phyloP scores from a whole-genome alignment of 2,113 vertebrate genomes.

The Muntiacus muntjak region DNA sequence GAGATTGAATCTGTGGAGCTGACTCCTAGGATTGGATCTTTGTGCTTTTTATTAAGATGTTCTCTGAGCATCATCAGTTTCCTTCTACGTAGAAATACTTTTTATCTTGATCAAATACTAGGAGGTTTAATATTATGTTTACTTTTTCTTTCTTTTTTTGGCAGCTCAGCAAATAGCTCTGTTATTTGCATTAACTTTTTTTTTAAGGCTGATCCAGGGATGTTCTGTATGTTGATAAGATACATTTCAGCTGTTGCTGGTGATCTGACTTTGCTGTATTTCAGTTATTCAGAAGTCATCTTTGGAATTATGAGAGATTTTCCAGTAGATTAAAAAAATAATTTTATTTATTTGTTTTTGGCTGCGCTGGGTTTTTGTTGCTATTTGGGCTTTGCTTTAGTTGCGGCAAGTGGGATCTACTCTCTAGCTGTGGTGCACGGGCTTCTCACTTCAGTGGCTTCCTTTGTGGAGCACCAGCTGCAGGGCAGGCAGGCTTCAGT shows the following conservation, averaged over 20 bases:
- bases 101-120: conserved; percentile 1
- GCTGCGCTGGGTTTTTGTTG: neutral
- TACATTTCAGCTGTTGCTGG: neutral
- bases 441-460: neutral
- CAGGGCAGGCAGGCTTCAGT: neutral
- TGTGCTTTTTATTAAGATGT: neutral
- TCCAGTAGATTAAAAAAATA: neutral
- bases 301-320: conserved; percentile 20
- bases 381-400: neutral
- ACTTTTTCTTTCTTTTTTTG: neutral
- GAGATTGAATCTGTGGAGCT: neutral
- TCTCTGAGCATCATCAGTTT: neutral
- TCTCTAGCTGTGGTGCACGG: neutral
- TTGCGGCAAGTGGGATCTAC: neutral
- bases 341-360: neutral
- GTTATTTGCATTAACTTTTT: neutral
- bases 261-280: neutral
- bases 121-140: neutral
- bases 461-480: neutral
- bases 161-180: neutral
- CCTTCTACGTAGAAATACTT: neutral
- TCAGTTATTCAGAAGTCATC: neutral
- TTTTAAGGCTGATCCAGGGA: neutral
- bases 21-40: neutral
- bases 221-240: neutral